phyloP scores from a whole-genome alignment of 2,113 vertebrate genomes.

The Muntiacus reevesi region DNA sequence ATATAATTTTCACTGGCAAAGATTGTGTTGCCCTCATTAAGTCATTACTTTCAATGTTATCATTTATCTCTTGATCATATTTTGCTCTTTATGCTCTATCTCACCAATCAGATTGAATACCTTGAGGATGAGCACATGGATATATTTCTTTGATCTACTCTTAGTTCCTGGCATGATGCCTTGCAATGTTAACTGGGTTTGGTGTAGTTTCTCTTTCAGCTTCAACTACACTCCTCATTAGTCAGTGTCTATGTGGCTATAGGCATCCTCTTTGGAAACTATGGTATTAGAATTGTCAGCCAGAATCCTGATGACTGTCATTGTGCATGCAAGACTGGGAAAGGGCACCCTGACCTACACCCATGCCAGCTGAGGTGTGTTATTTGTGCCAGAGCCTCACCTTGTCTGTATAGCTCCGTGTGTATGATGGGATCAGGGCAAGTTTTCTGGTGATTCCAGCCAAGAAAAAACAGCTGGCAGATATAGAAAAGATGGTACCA shows the following conservation, averaged over 20 bases:
- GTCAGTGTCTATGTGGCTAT: background rate
- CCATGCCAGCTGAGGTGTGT: background rate
- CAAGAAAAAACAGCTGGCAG: conserved; percentile 46
- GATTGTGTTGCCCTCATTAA: background rate
- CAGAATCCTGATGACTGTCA: background rate
- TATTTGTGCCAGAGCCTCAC: background rate
- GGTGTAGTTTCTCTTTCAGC: background rate
- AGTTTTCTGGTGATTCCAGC: conserved; percentile 1
- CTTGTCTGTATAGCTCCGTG: background rate
- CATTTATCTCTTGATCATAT: background rate
- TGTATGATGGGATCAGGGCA: background rate
- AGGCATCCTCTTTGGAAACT: background rate
- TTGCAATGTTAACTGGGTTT: background rate
- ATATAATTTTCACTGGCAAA: background rate
- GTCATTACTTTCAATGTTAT: background rate
- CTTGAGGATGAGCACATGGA: background rate
- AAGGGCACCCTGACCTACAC: background rate
- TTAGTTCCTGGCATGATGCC: background rate
- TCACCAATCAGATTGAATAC: background rate
- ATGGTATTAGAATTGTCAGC: background rate
- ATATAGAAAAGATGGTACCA: conserved; percentile 5
- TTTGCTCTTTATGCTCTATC: background rate
- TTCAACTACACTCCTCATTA: background rate
- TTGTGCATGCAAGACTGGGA: background rate
- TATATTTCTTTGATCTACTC: background rate